Evolutionary conservation across 1,140 invertebrate genomes (phyloP), one percentile per base, ranked within the genome.

Genomic region (Proctacanthus coquilletti): DNA sequence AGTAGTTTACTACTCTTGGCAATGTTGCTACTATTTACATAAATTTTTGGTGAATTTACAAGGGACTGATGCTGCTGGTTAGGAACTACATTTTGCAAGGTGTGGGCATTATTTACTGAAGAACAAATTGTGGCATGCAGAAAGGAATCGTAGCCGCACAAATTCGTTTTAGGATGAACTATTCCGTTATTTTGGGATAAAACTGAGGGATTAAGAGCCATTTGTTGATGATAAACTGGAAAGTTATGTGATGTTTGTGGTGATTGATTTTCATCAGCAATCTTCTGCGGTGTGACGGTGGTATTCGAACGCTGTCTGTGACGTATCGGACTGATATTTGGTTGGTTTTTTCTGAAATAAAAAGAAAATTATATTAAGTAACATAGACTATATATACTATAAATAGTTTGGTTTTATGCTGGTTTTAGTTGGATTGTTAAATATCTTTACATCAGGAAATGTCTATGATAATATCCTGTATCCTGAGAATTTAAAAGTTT

Each of bases 141-240:
- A 47, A 71, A 70, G n/a, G 69, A 65, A 44, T 72, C 69, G 45
- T 71, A 71, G 46, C 67, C 61, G 43, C 69, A 72, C 19, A 70
- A 49, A 47, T 72, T 69, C n/a, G 68, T 63, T 46, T 72, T 60
- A 34, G 49, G 50, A 45, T 56, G 54, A 44, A 6, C 13, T 34
- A 18, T 27, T 25, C 17, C 1, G 11, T 23, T 21, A 17, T 13
- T 25, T 29, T 34, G 18, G 21, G 55, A 51, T 35, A 57, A 41
- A 9, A 58, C 48, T 31, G 55, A 51, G 21, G 55, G 52, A 54
- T 58, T 58, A 53, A 56, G 55, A 47, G 55, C 55, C 52, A 58
- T 34, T 46, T 58, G 55, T 32, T 58, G 55, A 43, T 58, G 55
- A 45, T 56, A 58, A 38, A 58, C 58, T 55, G 36, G 55, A 43